Percentiles rank a stretch among this genome's conserved stretches.
Evolutionary conservation across 2,113 vertebrate species (phyloP).

Genomic region (Malurus elegans): DNA sequence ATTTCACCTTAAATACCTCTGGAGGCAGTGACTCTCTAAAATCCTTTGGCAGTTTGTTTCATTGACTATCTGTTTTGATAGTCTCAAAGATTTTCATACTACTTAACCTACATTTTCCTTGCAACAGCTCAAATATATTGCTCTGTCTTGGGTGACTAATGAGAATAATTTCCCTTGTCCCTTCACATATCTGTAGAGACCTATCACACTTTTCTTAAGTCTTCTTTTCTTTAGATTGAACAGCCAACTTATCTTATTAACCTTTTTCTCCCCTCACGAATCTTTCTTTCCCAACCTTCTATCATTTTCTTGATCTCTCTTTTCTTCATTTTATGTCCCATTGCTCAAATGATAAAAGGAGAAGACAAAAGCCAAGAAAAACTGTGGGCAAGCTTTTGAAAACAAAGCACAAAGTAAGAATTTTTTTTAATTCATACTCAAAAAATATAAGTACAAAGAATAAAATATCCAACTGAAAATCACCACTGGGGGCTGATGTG

Average conservation of each 20-base stretch:
- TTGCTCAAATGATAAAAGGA: slow-evolving; percentile 32
- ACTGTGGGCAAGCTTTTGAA: slow-evolving; percentile 60
- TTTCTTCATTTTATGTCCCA: slow-evolving; percentile 39
- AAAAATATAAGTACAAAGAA: slow-evolving; percentile 50
- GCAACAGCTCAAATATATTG: slow-evolving; percentile 42
- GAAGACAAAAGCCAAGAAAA: slow-evolving; percentile 47
- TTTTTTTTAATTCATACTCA: slow-evolving; percentile 57
- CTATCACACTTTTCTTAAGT: slow-evolving; percentile 44
- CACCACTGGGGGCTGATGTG: slow-evolving; percentile 46
- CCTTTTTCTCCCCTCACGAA: slow-evolving; percentile 14
- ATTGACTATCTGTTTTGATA: slow-evolving; percentile 21
- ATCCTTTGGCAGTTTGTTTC: slow-evolving; percentile 20
- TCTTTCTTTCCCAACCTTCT: slow-evolving; percentile 44
- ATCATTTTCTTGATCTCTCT: slow-evolving; percentile 48
- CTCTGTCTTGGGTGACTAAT: slow-evolving; percentile 61
- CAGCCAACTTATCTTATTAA: slow-evolving; percentile 56
- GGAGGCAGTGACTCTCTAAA: not conserved
- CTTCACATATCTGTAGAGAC: slow-evolving; percentile 46
- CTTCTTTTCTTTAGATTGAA: slow-evolving; percentile 46
- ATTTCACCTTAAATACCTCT: slow-evolving; percentile 32
- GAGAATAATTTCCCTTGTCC: slow-evolving; percentile 63
- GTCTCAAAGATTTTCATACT: slow-evolving; percentile 3
- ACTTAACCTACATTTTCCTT: slow-evolving; percentile 52
- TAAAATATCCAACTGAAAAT: slow-evolving; percentile 45
- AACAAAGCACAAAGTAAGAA: slow-evolving; percentile 62